Evolutionary conservation across 1,140 invertebrate genomes (phyloP).

Genomic region (Polypedilum pembai): DNA sequence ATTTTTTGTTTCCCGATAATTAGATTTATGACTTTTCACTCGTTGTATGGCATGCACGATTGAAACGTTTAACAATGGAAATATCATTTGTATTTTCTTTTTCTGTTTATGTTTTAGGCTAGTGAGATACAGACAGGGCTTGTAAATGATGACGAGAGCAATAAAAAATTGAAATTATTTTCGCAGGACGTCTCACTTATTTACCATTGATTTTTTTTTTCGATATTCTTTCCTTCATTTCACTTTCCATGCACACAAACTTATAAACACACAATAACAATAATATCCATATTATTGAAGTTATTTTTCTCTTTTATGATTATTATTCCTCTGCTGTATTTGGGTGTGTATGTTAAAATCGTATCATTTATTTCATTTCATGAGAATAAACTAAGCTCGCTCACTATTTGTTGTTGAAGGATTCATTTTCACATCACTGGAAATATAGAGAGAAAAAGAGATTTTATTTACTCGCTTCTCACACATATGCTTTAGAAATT

Average conservation of each 20-base stretch:
- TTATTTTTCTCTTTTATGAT: not conserved
- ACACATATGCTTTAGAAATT: too few species aligned
- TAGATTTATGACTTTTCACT: not conserved
- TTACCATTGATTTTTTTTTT: constrained; percentile 24
- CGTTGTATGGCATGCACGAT: not conserved
- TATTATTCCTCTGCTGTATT: not conserved
- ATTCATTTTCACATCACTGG: not conserved
- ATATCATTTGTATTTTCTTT: not conserved
- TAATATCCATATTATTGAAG: not conserved
- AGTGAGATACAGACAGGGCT: not conserved
- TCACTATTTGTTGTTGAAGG: not conserved
- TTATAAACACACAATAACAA: constrained; percentile 1
- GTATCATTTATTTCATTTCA: too few species aligned
- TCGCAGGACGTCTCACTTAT: constrained; percentile 22
- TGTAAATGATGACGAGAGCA: constrained; percentile 2
- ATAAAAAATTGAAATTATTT: constrained; percentile 23
- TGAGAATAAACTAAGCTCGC: not conserved
- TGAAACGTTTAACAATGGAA: not conserved
- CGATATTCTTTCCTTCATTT: not conserved
- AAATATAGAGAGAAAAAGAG: too few species aligned
- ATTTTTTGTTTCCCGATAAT: constrained; percentile 7
- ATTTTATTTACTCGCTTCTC: too few species aligned
- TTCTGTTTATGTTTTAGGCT: too few species aligned
- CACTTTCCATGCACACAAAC: not conserved
- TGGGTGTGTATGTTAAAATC: not conserved